Evolutionary conservation across 2,797 vertebrate species (phyloP).

Genomic region (Acipenser oxyrinchus): DNA sequence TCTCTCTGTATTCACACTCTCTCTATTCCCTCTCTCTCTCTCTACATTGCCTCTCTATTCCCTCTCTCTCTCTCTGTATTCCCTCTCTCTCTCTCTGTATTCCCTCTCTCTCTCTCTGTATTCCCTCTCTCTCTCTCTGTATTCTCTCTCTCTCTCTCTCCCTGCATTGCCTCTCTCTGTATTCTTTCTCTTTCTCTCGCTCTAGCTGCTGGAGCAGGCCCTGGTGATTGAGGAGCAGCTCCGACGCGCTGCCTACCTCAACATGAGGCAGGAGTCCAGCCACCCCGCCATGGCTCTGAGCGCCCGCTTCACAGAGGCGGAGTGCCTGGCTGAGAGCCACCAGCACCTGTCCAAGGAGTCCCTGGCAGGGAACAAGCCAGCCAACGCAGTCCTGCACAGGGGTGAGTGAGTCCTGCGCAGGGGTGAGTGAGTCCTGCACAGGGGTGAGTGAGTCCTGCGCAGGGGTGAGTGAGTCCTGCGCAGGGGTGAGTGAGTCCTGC

Average conservation of each 20-base stretch:
- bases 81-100: too few relatives aligned
- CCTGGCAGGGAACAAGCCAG: slow-evolving; percentile 90
- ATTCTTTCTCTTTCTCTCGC: background rate
- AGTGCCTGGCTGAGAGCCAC: slow-evolving; percentile 92
- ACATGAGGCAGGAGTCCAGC: slow-evolving; percentile 92
- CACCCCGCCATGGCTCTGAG: slow-evolving; percentile 96
- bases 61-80: slow-evolving; percentile 27
- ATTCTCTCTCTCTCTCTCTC: too few relatives aligned
- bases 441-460: slow-evolving; percentile 89
- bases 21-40: slow-evolving; percentile 15
- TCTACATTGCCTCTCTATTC: slow-evolving; percentile 12
- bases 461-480: slow-evolving; percentile 92
- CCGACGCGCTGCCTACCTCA: slow-evolving; percentile 86
- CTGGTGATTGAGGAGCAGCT: slow-evolving; percentile 95
- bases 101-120: slow-evolving; percentile 19
- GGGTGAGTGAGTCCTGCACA: slow-evolving; percentile 90
- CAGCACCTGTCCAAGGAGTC: slow-evolving; percentile 97
- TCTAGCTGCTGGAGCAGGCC: slow-evolving; percentile 84
- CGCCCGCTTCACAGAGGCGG: slow-evolving; percentile 87
- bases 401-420: slow-evolving; percentile 88
- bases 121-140: slow-evolving; percentile 60
- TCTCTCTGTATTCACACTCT: background rate
- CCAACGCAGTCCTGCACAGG: slow-evolving; percentile 93
- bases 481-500: slow-evolving; percentile 90
- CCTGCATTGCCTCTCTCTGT: too few relatives aligned